Percentiles rank a stretch among this genome's conserved stretches.
These are phyloP conservation scores for Mercenaria mercenaria DNA, from an alignment of 1,140 invertebrate species.

Conservation along the genomic window DNA sequence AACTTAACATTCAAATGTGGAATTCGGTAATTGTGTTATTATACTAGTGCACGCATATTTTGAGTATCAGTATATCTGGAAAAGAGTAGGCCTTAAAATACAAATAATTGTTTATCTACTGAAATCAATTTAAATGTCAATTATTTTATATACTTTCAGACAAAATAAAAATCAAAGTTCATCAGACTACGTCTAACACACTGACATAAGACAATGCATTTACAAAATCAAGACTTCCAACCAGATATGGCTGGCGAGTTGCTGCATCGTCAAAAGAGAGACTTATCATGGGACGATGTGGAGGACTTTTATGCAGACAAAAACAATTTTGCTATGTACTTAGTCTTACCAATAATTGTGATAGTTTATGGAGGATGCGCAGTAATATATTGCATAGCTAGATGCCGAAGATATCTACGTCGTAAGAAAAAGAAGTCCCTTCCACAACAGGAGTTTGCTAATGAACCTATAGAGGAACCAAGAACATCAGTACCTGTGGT, in stretches of 20 bases:
- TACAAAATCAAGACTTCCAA: neutral
- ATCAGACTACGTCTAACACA: neutral
- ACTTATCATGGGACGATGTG: constrained; percentile 64
- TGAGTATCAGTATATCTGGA: too few relatives aligned
- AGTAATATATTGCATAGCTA: constrained; percentile 77
- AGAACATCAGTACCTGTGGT: constrained; percentile 23
- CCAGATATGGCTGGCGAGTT: neutral
- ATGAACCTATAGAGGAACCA: constrained; percentile 29
- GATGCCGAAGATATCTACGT: constrained; percentile 69
- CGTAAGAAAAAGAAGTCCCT: constrained; percentile 59
- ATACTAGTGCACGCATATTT: too few relatives aligned
- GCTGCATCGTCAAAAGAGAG: constrained; percentile 29
- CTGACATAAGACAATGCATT: neutral
- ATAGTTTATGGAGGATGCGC: constrained; percentile 80
- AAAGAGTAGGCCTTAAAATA: too few relatives aligned
- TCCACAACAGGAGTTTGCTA: constrained; percentile 12
- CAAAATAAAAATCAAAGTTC: neutral
- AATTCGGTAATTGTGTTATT: too few relatives aligned
- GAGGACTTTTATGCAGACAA: constrained; percentile 77
- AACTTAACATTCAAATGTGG: too few relatives aligned
- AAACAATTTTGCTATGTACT: constrained; percentile 81
- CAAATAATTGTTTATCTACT: too few relatives aligned
- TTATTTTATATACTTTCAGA: too few relatives aligned
- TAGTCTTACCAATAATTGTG: constrained; percentile 77
- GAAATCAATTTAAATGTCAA: too few relatives aligned